Percentiles rank a stretch among this genome's conserved stretches.
phyloP scores from a whole-genome alignment of 2,888 invertebrate species.

The Archaeoteleia sp. region DNA sequence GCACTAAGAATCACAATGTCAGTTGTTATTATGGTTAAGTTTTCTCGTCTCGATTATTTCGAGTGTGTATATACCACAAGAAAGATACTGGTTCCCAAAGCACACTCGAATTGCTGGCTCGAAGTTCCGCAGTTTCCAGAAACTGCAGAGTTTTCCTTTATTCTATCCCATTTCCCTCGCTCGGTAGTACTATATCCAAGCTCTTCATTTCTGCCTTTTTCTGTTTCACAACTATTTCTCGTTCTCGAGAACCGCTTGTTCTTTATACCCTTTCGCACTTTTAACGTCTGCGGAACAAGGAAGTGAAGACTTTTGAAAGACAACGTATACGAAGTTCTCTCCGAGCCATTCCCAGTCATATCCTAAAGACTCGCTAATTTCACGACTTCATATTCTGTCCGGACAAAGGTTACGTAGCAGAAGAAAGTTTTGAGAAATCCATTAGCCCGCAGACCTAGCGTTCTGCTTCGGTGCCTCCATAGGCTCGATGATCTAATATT shows the following conservation, averaged over 20 bases:
- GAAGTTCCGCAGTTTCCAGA: slow-evolving; percentile 27
- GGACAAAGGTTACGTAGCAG: slow-evolving; percentile 59
- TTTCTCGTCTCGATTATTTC: slow-evolving; percentile 8
- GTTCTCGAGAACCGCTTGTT: slow-evolving; percentile 9
- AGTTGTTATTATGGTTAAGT: slow-evolving; percentile 1
- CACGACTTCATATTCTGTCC: slow-evolving; percentile 62
- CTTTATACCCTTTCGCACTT: slow-evolving; percentile 7
- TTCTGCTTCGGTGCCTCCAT: slow-evolving; percentile 4
- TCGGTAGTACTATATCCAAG: slow-evolving; percentile 5
- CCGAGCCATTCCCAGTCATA: slow-evolving; percentile 5
- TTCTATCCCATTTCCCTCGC: slow-evolving; percentile 13
- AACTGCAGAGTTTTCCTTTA: slow-evolving; percentile 24
- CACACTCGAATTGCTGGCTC: slow-evolving; percentile 22
- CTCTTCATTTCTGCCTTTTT: slow-evolving; percentile 19
- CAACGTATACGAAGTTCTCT: slow-evolving; percentile 11
- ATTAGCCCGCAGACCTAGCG: slow-evolving; percentile 57
- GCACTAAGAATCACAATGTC: background rate
- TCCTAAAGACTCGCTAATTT: slow-evolving; percentile 66
- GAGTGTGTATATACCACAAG: background rate
- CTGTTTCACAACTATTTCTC: slow-evolving; percentile 2
- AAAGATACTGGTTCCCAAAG: slow-evolving; percentile 19
- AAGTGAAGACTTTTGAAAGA: slow-evolving; percentile 4
- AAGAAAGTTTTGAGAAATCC: slow-evolving; percentile 67
- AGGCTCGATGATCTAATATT: slow-evolving; percentile 27
- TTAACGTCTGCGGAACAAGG: slow-evolving; percentile 4